Evolutionary conservation across 2,888 invertebrate species (phyloP).

Genomic region (Sipunculus nudus): DNA sequence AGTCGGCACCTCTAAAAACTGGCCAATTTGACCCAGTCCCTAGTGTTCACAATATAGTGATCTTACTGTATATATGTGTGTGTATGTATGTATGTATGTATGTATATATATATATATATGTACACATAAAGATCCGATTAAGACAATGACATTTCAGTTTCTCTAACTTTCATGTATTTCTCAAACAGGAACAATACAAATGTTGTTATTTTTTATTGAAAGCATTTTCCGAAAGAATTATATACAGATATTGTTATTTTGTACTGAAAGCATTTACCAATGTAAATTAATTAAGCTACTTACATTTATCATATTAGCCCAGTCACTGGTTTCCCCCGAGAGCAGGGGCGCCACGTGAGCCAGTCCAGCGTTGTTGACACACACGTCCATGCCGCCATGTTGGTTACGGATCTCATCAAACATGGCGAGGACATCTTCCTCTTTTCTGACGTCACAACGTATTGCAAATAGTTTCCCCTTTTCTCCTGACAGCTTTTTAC

Average conservation of each 20-base stretch:
- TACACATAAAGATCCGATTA: too few relatives aligned
- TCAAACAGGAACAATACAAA: too few relatives aligned
- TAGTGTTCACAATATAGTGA: too few relatives aligned
- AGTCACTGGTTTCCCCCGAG: neutral
- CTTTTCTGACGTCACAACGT: constrained; percentile 70
- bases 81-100: too few relatives aligned
- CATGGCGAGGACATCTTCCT: constrained; percentile 67
- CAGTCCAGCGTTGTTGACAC: neutral
- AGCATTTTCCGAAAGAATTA: neutral
- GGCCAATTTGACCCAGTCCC: too few relatives aligned
- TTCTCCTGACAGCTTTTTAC: constrained; percentile 38
- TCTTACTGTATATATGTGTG: too few relatives aligned
- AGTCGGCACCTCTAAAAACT: too few relatives aligned
- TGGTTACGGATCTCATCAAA: neutral
- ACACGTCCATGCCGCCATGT: neutral
- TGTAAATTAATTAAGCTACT: neutral
- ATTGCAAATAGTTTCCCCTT: constrained; percentile 47
- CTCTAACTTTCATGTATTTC: too few relatives aligned
- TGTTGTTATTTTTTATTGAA: neutral
- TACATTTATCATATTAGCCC: neutral
- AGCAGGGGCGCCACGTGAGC: neutral
- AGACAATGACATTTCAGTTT: too few relatives aligned
- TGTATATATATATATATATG: too few relatives aligned
- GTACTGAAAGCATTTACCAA: neutral
- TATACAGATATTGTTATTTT: too few relatives aligned